Conservation (phyloP, 2,888 invertebrate genomes). For the Spodoptera exigua region DNA sequence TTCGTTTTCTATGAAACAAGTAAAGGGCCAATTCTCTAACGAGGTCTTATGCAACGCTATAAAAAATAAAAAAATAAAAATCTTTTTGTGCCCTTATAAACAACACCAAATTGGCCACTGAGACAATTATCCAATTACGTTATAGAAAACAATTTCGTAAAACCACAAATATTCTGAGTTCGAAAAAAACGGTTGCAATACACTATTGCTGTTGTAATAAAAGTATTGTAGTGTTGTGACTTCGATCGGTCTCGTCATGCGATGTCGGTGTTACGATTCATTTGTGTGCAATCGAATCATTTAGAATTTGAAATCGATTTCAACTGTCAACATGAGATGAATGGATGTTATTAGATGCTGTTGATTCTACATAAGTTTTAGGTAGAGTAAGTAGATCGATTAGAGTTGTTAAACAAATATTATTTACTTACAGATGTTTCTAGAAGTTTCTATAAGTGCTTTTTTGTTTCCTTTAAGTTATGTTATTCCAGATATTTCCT, state of each 20-base stretch:
- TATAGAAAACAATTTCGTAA: constrained; percentile 31
- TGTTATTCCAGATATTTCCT: no score
- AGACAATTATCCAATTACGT: constrained; percentile 47
- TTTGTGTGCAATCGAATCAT: constrained; percentile 43
- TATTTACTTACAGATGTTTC: no score
- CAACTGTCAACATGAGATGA: constrained; percentile 22
- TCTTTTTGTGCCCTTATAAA: constrained; percentile 9
- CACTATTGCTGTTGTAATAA: constrained; percentile 24
- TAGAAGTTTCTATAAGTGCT: no score
- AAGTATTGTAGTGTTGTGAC: constrained; percentile 50
- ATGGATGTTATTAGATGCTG: constrained; percentile 8
- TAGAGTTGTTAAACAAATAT: no score
- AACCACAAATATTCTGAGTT: constrained; percentile 49
- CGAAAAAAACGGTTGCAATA: constrained; percentile 51
- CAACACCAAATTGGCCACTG: constrained; percentile 32
- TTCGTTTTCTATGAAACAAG: no score
- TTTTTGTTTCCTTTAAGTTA: no score
- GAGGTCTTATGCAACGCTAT: constrained; percentile 12
- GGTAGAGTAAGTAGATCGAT: no score
- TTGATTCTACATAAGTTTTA: no score
- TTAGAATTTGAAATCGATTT: constrained; percentile 22
- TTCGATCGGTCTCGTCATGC: constrained; percentile 61
- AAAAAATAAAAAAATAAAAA: neutral
- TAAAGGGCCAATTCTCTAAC: constrained; percentile 6
- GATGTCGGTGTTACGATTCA: constrained; percentile 49